Conservation (phyloP, 2,113 vertebrate genomes). For the Grus americana region DNA sequence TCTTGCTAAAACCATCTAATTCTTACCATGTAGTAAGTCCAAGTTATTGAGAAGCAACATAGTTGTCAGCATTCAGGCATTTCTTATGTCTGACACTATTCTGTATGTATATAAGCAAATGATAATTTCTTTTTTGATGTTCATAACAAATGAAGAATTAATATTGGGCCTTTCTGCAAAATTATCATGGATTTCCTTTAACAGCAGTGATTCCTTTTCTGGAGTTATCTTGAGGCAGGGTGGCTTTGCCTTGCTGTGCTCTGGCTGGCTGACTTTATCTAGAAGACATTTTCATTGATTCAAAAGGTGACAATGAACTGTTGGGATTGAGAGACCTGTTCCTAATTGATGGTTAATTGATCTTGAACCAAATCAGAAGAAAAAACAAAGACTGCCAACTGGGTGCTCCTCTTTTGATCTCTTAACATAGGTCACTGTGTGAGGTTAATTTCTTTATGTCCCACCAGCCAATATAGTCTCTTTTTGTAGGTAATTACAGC, state of each 20-base stretch:
- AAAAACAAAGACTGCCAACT: neutral
- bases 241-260: neutral
- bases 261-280: neutral
- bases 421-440: neutral
- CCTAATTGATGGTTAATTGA: neutral
- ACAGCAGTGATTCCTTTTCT: neutral
- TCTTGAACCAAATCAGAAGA: neutral
- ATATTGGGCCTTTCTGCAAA: neutral
- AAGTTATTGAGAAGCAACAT: neutral
- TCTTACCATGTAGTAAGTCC: neutral
- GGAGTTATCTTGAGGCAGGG: neutral
- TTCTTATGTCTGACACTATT: neutral
- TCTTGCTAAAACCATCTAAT: neutral
- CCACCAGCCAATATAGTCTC: neutral
- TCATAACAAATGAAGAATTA: neutral
- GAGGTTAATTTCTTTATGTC: neutral
- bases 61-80: neutral
- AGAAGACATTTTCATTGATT: neutral
- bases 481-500: neutral
- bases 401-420: neutral
- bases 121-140: neutral
- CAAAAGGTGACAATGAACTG: neutral
- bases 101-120: neutral
- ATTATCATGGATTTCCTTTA: neutral
- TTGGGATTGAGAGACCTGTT: neutral